Evolutionary conservation across 2,113 vertebrate species (phyloP), one percentile per base, ranked within the genome.

Genomic region (Corydoras sp.): DNA sequence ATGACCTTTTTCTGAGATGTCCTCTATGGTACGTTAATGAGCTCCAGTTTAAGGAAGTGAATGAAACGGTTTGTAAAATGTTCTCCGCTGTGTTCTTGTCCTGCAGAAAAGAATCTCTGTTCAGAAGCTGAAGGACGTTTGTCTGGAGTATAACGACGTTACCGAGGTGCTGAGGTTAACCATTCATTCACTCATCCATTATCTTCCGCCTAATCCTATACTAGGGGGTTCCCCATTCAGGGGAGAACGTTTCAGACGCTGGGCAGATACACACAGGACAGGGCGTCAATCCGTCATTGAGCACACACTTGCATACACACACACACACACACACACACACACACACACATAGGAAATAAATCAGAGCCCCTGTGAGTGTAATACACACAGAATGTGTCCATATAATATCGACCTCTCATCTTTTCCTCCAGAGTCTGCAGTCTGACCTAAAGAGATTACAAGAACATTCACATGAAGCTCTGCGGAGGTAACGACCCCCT

Each of bases 401-500:
- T 35, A 6, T 35, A 35, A n/a, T n/a, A 35, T 35, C 6, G 32
- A 35, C 32, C 32, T 35, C 31, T 18, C 18, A 65, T 18, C 48
- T 75, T 32, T 30, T 64, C 9, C 80, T 84, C 15, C 79, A 90
- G 89, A 82, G 79, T 53, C 74, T 91, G 69, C 88, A 86, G 81
- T 81, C 81, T 29, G 87, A 90, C 61, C 62, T 90, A 66, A 69
- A 43, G 72, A 86, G 74, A 58, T 78, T 91, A 79, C 84, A 88
- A 56, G 86, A 90, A 65, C 86, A 88, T 78, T 88, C 86, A n/a
- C 81, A 85, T 10, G 83, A 87, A 75, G 76, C 82, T 67, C 84
- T 91, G 58, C 24, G 86, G 68, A 87, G 89, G 89, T 91, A 85
- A 69, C 32, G 32, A 35, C 32, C 3, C 3, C 32, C 6, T n/a